These are phyloP conservation scores for Cylloceria caligata DNA, from an alignment of 2,888 invertebrate genomes.

Conservation along the genomic window DNA sequence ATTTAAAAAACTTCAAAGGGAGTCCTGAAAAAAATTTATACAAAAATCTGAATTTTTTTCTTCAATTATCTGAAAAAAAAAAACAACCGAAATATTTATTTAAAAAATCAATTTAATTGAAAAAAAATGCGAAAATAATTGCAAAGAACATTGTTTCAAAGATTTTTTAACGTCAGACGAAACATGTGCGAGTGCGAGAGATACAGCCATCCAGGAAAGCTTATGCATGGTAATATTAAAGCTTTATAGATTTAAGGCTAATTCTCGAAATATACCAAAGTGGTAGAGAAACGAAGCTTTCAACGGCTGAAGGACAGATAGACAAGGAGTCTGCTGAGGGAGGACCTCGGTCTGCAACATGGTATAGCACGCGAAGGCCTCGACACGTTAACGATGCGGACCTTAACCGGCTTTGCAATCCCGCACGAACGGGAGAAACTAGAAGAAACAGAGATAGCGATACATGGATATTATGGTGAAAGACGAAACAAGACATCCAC, in stretches of 20 bases:
- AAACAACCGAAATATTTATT: too few species aligned
- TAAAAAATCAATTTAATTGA: too few species aligned
- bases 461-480: constrained; percentile 24
- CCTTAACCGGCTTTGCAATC: constrained; percentile 55
- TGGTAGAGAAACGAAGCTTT: constrained; percentile 16
- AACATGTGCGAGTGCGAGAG: too few species aligned
- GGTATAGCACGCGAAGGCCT: constrained; percentile 24
- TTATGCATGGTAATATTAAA: neutral
- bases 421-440: constrained; percentile 43
- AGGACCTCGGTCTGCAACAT: constrained; percentile 40
- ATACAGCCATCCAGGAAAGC: neutral
- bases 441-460: constrained; percentile 28
- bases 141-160: neutral
- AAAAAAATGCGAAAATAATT: neutral
- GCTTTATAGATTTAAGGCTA: constrained; percentile 16
- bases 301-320: constrained; percentile 2
- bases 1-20: neutral
- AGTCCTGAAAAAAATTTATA: too few species aligned
- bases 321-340: constrained; percentile 11
- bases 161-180: neutral
- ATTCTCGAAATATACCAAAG: neutral
- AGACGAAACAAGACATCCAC: constrained; percentile 26
- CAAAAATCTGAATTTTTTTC: too few species aligned
- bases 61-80: too few species aligned
- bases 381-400: constrained; percentile 55